Conservation (phyloP, 1,140 invertebrate genomes). For the Armadillidium nasatum region DNA sequence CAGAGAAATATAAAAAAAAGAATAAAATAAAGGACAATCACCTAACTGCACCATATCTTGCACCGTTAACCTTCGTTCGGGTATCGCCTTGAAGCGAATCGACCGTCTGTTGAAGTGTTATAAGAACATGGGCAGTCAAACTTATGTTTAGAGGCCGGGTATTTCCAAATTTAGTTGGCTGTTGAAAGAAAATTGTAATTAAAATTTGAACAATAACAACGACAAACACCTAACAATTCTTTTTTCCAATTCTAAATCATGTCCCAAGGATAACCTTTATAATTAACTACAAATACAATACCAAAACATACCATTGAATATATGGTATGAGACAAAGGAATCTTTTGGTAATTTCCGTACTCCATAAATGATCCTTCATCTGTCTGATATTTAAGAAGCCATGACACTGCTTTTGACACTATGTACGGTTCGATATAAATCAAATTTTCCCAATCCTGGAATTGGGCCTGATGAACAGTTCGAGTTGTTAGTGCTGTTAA, state of each 20-base stretch:
- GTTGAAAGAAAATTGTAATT: not conserved
- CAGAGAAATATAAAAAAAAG: not conserved
- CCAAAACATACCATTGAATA: slow-evolving; percentile 33
- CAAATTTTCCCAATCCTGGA: slow-evolving; percentile 56
- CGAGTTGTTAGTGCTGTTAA: slow-evolving; percentile 53
- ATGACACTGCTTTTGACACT: slow-evolving; percentile 48
- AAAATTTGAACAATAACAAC: no score
- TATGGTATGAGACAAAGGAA: slow-evolving; percentile 45
- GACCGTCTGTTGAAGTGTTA: slow-evolving; percentile 50
- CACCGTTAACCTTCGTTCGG: slow-evolving; percentile 39
- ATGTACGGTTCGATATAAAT: slow-evolving; percentile 53
- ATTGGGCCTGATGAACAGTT: slow-evolving; percentile 51
- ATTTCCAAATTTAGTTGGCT: not conserved
- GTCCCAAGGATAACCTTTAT: no score
- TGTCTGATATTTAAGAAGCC: slow-evolving; percentile 52
- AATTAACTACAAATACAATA: no score
- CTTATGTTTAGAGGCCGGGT: slow-evolving; percentile 48
- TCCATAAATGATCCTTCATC: slow-evolving; percentile 53
- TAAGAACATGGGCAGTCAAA: slow-evolving; percentile 56
- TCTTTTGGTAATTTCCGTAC: slow-evolving; percentile 44
- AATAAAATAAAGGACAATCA: not conserved
- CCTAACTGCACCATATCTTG: slow-evolving; percentile 29
- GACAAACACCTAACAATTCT: no score
- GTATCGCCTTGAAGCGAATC: slow-evolving; percentile 49
- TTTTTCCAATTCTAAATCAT: no score